Evolutionary conservation across 2,113 vertebrate species (phyloP), one percentile per base, ranked within the genome.

Genomic region (Siphamia tubifer): DNA sequence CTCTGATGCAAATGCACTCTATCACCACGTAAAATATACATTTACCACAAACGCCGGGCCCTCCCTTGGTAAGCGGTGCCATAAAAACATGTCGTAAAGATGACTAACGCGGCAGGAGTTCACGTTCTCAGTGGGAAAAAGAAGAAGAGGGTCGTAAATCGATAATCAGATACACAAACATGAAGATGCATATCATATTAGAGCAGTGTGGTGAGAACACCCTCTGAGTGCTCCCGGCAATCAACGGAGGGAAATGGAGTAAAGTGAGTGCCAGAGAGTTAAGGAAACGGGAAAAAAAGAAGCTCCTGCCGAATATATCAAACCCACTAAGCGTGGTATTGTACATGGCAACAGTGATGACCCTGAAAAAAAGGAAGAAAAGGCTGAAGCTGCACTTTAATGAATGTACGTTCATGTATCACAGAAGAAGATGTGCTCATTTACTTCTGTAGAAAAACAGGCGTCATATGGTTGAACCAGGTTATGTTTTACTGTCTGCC

Each of bases 141-240:
- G 43, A 82, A 79, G 58, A 73, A 84, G 19, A 5, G 62, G 57
- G 49, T 56, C 70, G 60, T 84, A 87, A 87, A 89, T 87, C 64
- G 75, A 87, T 82, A 83, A 89, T 84, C 74, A 77, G 82, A 71
- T 80, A 76, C 74, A 71, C 81, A 88, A 83, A 89, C 77, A 80
- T 27, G 56, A 63, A 83, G 77, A 77, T 81, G 74, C 66, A 81
- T 87, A 72, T 78, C 47, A 30, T 77, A 78, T 78, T 42, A 68
- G 69, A 54, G 13, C 6, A 4, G 66, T 20, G 6, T 68, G 53
- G 56, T 34, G 51, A 77, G 55, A 65, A 68, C 67, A 47, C 39
- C 64, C 52, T 73, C 58, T 24, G 61, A 54, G 49, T 49, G 65
- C 63, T 61, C 20, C 47, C 4, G 40, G 51, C 53, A 74, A 82